Percentiles rank a stretch among this genome's conserved stretches.
Conservation (phyloP, 92 coral and sea anemone species). For the Siderastrea siderea region DNA sequence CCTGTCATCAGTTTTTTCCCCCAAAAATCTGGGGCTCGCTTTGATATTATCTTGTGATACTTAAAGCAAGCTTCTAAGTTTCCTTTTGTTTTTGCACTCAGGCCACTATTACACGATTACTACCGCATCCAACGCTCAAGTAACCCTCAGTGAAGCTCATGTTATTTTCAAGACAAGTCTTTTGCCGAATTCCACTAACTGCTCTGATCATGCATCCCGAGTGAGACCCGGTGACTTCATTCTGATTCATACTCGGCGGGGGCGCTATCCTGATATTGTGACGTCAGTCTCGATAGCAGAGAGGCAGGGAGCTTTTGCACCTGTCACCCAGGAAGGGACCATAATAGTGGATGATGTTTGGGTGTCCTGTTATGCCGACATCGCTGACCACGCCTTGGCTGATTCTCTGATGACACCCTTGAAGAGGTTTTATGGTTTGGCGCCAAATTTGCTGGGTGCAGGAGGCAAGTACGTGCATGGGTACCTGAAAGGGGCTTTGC, state of each 20-base stretch:
- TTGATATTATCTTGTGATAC: not conserved
- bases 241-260: constrained; percentile 55
- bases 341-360: constrained; percentile 79
- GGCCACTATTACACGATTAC: constrained; percentile 75
- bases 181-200: constrained; percentile 1
- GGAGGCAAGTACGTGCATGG: constrained; percentile 75
- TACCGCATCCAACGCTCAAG: constrained; percentile 53
- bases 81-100: not conserved
- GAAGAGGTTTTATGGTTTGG: constrained; percentile 76
- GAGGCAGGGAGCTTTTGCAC: constrained; percentile 83
- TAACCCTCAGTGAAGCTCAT: constrained; percentile 79
- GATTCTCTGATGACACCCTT: constrained; percentile 85
- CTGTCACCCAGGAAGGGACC: constrained; percentile 90
- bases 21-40: too few species aligned
- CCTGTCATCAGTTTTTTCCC: too few species aligned
- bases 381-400: constrained; percentile 84
- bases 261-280: constrained; percentile 46
- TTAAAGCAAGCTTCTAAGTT: not conserved
- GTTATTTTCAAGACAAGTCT: constrained; percentile 61
- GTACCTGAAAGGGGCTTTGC: constrained; percentile 71
- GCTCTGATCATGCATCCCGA: constrained; percentile 71
- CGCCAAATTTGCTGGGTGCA: constrained; percentile 80
- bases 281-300: constrained; percentile 62
- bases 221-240: constrained; percentile 76
- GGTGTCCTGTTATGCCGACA: constrained; percentile 91